Evolutionary conservation across 2,797 vertebrate species (phyloP), one percentile per base, ranked within the genome.

Genomic region (Sorex maritimensis): DNA sequence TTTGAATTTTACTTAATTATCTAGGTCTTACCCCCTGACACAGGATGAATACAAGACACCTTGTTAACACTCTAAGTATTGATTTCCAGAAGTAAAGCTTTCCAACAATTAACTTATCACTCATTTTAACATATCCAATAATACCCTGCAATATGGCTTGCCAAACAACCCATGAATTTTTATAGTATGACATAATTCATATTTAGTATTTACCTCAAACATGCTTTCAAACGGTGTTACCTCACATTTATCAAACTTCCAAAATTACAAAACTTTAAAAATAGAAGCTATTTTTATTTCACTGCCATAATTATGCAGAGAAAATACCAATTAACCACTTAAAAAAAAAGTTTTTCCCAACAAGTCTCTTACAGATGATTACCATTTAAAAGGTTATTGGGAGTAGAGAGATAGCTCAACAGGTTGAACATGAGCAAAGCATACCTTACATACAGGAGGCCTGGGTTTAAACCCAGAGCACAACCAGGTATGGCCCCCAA

Each of bases 251-350:
- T 55, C 73, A 41, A 63, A 21, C 30, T 81, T 71, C 67, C 72
- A 46, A 38, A 89, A 69, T n/a, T 61, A 24, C 11, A 46, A 30
- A 81, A 84, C 63, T 86, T 71, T 2, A 75, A 81, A 92, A 61
- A 55, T 3, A 61, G 55, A 19, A 83, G 63, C 34, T 28, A 58
- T 74, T 78, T 80, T 44, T 28, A 58, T 71, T 78, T 80, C 6
- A 26, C 24, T 23, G 72, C 38, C 28, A 0, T 3, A 38, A 13
- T 95, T 93, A 79, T 81, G 73, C 84, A 41, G 28, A 73, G 34
- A 89, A 91, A 87, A 90, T 30, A 38, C 52, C 71, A 85, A 81
- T 34, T 26, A 81, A 81, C 30, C 23, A 24, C 73, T 81, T 65
- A 44, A 44, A 44, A 44, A 34, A 44, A 12, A 79, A 30, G 52